A percentile compares a stretch with the other conserved stretches of the same genome.
These are phyloP conservation scores for Caiman crocodilus DNA, from an alignment of 2,797 vertebrate species.

Conservation along the genomic window DNA sequence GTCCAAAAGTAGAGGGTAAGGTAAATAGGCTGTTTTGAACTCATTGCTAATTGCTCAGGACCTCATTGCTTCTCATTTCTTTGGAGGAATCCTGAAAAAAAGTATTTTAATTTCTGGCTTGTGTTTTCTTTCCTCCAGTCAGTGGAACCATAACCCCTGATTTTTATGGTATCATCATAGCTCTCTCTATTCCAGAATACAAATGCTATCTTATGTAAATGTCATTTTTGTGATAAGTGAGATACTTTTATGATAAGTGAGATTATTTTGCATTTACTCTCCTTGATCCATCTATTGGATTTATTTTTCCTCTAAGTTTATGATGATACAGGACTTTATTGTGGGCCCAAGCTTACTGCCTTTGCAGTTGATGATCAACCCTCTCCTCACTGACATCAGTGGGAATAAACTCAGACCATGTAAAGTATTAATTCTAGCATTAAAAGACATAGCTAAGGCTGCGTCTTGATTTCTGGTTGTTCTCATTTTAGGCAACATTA, in stretches of 20 bases:
- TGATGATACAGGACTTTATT: background rate
- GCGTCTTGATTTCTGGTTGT: background rate
- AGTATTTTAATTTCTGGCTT: too few species aligned
- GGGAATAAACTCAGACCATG: background rate
- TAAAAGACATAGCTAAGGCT: background rate
- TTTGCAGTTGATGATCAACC: background rate
- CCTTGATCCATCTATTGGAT: background rate
- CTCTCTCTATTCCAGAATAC: background rate
- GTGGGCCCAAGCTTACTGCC: background rate
- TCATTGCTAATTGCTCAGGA: background rate
- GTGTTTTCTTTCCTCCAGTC: background rate
- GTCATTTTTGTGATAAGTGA: background rate
- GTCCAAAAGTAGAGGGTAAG: background rate
- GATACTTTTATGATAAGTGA: too few species aligned
- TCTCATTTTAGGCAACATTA: background rate
- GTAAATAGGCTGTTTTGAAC: background rate
- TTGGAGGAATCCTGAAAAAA: too few species aligned
- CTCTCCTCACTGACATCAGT: too few species aligned
- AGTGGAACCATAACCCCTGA: background rate
- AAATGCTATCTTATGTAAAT: background rate
- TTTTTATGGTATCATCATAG: background rate
- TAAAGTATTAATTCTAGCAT: background rate
- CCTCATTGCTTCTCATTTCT: too few species aligned
- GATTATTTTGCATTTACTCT: background rate
- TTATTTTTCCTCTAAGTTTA: background rate